Evolutionary conservation across 2,888 invertebrate genomes (phyloP).

Genomic region (Nebria brevicollis): DNA sequence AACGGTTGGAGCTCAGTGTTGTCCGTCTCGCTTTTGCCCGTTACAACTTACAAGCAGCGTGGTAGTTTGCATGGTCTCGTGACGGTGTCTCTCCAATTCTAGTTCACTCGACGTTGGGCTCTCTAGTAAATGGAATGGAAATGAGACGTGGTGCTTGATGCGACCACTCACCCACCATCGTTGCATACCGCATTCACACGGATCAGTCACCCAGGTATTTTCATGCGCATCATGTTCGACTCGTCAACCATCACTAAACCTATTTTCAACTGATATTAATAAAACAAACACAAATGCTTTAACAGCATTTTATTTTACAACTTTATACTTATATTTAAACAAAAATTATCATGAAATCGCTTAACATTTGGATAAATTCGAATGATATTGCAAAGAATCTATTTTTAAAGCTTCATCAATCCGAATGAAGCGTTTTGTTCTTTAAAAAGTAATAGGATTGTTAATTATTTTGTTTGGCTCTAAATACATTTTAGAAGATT

Average conservation of each 20-base stretch:
- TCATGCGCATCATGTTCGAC: not conserved
- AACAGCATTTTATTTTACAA: too few relatives aligned
- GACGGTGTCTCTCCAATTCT: not conserved
- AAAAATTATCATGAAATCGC: too few relatives aligned
- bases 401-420: too few relatives aligned
- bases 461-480: too few relatives aligned
- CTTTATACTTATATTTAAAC: too few relatives aligned
- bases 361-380: too few relatives aligned
- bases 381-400: too few relatives aligned
- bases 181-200: not conserved
- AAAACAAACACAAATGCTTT: too few relatives aligned
- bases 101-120: not conserved
- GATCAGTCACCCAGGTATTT: not conserved
- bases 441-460: too few relatives aligned
- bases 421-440: too few relatives aligned
- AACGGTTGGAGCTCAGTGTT: not conserved
- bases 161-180: not conserved
- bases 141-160: not conserved
- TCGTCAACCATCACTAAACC: not conserved
- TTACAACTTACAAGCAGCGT: not conserved
- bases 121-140: not conserved
- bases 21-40: not conserved
- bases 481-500: too few relatives aligned
- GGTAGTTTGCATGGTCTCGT: not conserved
- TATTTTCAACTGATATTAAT: too few relatives aligned